phyloP scores from a whole-genome alignment of 2,113 vertebrate genomes.

The Rhabdornis inornatus region DNA sequence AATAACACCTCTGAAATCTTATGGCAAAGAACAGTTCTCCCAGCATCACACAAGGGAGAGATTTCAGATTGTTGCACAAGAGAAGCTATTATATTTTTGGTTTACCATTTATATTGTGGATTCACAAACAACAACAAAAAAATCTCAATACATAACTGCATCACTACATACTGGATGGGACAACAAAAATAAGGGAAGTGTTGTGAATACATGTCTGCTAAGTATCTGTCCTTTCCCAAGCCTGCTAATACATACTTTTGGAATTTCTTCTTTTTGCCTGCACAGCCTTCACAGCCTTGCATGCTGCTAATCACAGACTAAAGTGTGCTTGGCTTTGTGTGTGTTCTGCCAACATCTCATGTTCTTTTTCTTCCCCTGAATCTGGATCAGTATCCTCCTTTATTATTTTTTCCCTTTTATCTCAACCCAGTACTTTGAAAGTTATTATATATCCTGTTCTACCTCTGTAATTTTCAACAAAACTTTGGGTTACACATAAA shows the following conservation, averaged over 20 bases:
- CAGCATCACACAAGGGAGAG: background rate
- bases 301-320: background rate
- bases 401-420: background rate
- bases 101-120: background rate
- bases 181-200: background rate
- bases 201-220: accelerated
- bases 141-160: background rate
- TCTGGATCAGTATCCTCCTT: background rate
- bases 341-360: background rate
- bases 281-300: background rate
- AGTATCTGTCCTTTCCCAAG: background rate
- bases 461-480: background rate
- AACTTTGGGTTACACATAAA: background rate
- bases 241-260: background rate
- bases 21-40: background rate
- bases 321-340: background rate
- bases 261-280: background rate
- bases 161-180: background rate
- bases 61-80: background rate
- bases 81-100: background rate
- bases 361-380: background rate
- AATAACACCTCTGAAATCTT: background rate
- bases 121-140: background rate
- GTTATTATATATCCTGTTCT: background rate
- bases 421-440: background rate